Evolutionary conservation across 2,113 vertebrate genomes (phyloP).

Genomic region (Hippocampus guttulatus): DNA sequence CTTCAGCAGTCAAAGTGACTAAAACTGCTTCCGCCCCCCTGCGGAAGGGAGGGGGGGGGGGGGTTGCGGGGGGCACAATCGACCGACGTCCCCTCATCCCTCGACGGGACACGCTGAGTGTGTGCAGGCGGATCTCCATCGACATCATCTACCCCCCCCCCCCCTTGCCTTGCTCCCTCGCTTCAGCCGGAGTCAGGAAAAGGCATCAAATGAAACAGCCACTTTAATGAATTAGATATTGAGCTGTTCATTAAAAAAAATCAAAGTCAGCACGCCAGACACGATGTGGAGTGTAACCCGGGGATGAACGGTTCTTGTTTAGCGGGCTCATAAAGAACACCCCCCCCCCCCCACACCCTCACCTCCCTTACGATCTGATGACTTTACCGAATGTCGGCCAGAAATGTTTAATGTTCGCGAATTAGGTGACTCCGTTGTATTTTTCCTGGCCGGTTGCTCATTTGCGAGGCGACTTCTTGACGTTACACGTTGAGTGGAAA

Average conservation of each 20-base stretch:
- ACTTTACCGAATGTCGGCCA: constrained; percentile 56
- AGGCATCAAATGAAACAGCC: constrained; percentile 73
- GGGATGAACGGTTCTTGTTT: constrained; percentile 52
- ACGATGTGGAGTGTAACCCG: constrained; percentile 56
- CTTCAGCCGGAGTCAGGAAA: constrained; percentile 62
- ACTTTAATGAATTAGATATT: constrained; percentile 81
- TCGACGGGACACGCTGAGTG: constrained; percentile 26
- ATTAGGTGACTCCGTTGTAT: constrained; percentile 24
- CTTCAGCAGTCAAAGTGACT: constrained; percentile 56
- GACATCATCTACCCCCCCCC: constrained; percentile 43
- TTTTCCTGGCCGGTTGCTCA: constrained; percentile 5
- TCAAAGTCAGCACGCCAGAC: constrained; percentile 69
- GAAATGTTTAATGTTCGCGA: constrained; percentile 32
- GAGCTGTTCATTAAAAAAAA: constrained; percentile 72
- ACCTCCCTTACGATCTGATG: constrained; percentile 47
- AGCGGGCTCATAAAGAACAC: constrained; percentile 52
- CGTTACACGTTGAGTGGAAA: constrained; percentile 42
- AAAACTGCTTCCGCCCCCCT: constrained; percentile 52
- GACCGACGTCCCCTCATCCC: constrained; percentile 39
- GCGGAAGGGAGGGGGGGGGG: constrained; percentile 40
- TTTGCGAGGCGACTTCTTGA: constrained; percentile 43
- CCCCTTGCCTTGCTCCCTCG: constrained; percentile 38
- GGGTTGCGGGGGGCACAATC: constrained; percentile 47
- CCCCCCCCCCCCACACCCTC: constrained; percentile 33
- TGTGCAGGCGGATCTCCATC: constrained; percentile 47